Conservation (phyloP, 2,797 vertebrate species). For the Pseudocheirus occidentalis region DNA sequence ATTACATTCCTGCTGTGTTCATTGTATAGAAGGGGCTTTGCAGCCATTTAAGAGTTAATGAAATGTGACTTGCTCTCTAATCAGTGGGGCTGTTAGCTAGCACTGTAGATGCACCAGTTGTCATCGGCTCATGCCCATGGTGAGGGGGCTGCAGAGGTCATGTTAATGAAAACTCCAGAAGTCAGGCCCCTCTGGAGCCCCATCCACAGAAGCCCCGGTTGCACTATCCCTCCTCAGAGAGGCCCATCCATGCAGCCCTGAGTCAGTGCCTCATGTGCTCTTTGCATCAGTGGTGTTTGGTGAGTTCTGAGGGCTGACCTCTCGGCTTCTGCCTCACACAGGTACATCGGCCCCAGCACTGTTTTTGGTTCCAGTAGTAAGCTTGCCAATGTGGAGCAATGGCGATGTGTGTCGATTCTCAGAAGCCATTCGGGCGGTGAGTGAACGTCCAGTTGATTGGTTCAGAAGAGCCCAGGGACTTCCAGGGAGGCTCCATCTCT, state of each 20-base stretch:
- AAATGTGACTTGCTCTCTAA: not conserved
- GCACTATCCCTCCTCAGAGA: slow-evolving; percentile 13
- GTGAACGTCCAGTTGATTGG: slow-evolving; percentile 47
- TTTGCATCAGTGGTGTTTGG: not conserved
- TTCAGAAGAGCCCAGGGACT: not conserved
- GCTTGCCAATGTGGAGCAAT: slow-evolving; percentile 97
- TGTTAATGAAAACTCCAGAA: not conserved
- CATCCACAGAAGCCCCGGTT: not conserved
- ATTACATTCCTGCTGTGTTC: not conserved
- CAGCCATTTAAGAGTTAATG: not conserved
- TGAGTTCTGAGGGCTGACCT: not conserved
- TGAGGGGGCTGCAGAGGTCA: not conserved
- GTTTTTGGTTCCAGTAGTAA: slow-evolving; percentile 98
- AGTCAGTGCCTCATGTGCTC: not conserved
- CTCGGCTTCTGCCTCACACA: slow-evolving; percentile 79
- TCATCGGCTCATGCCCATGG: not conserved
- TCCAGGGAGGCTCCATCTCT: not conserved
- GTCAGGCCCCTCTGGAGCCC: not conserved
- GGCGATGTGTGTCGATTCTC: slow-evolving; percentile 97
- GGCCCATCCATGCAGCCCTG: not conserved
- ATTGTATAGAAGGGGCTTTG: not conserved
- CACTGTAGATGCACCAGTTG: too few species aligned
- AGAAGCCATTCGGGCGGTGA: slow-evolving; percentile 97
- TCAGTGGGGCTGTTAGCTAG: not conserved
- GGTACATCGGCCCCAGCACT: slow-evolving; percentile 96